These are phyloP conservation scores for Lepidocolaptes lacrymiger DNA, from an alignment of 2,797 vertebrate genomes.

Conservation along the genomic window DNA sequence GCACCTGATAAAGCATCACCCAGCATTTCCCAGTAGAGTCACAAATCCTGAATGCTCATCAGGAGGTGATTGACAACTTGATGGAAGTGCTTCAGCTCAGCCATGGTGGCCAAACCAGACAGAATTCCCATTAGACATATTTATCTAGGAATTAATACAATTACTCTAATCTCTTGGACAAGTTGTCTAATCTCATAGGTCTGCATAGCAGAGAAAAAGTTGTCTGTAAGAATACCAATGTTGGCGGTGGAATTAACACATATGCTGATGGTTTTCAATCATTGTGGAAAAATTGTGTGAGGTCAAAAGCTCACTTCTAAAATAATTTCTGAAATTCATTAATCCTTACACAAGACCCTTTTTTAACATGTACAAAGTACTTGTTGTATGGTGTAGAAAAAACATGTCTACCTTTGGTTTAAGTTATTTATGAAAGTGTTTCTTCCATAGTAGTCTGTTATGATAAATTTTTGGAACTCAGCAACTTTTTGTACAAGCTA, in stretches of 20 bases:
- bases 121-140: constrained; percentile 55
- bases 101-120: constrained; percentile 47
- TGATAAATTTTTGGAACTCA: background rate
- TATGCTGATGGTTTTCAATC: background rate
- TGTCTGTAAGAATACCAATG: constrained; percentile 18
- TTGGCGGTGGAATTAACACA: constrained; percentile 33
- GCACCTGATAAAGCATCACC: constrained; percentile 54
- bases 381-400: background rate
- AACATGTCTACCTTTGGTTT: background rate
- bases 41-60: constrained; percentile 4
- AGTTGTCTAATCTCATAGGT: constrained; percentile 67
- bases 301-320: constrained; percentile 27
- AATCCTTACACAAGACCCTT: background rate
- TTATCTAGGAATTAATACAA: constrained; percentile 58
- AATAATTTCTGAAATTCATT: constrained; percentile 6
- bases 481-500: background rate
- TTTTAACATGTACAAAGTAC: background rate
- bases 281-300: constrained; percentile 14
- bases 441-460: background rate
- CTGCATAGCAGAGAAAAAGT: constrained; percentile 49
- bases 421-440: background rate
- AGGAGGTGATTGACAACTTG: constrained; percentile 61
- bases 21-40: constrained; percentile 32
- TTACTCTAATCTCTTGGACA: constrained; percentile 66
- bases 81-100: constrained; percentile 41